Conservation (phyloP, 2,888 invertebrate genomes). For the Polydrusus pterygomalis region DNA sequence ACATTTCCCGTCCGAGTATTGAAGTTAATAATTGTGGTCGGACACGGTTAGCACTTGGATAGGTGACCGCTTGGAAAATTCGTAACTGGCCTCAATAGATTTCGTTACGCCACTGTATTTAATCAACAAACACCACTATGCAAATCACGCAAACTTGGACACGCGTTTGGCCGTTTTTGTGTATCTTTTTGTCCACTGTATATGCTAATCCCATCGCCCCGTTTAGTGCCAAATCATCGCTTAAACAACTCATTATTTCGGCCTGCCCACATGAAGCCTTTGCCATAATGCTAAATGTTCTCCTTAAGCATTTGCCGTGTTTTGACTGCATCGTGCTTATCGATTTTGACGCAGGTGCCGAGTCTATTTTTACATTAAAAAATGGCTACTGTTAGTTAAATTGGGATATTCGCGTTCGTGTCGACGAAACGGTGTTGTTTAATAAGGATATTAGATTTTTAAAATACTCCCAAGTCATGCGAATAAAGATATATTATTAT, state of each 20-base stretch:
- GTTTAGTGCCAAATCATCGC: slow-evolving; percentile 2
- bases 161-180: no score
- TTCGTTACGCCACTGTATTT: no score
- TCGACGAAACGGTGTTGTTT: background rate
- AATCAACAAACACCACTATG: no score
- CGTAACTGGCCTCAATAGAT: no score
- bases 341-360: slow-evolving; percentile 34
- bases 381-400: slow-evolving; percentile 27
- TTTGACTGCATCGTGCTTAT: slow-evolving; percentile 36
- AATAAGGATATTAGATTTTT: slow-evolving; percentile 21
- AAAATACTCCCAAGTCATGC: slow-evolving; percentile 14
- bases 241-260: slow-evolving; percentile 13
- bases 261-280: slow-evolving; percentile 15
- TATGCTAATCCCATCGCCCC: background rate
- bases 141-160: no score
- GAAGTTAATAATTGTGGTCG: no score
- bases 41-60: no score
- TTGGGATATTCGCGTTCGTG: slow-evolving; percentile 25
- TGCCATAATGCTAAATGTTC: slow-evolving; percentile 18
- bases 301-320: slow-evolving; percentile 18
- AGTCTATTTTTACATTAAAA: slow-evolving; percentile 26
- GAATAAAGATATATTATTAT: background rate
- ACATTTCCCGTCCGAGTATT: no score
- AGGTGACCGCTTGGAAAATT: no score
- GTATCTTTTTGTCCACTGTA: no score